These are phyloP conservation scores for Ruditapes philippinarum DNA, from an alignment of 1,140 invertebrate species.

Conservation along the genomic window DNA sequence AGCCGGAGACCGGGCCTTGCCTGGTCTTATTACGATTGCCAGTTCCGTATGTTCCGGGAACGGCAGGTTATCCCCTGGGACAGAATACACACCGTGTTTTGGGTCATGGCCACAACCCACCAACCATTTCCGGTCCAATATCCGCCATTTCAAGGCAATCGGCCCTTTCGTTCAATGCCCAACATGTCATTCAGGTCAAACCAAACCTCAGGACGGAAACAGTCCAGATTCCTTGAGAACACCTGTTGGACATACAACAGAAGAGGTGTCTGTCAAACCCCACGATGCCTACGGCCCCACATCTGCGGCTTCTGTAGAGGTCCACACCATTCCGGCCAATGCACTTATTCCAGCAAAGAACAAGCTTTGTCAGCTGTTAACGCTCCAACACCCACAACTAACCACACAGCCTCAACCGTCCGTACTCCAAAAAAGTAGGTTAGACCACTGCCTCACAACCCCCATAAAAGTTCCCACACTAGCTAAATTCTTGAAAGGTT, in stretches of 20 bases:
- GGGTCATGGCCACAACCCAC: too few species aligned
- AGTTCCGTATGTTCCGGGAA: too few species aligned
- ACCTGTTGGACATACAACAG: conserved; percentile 29
- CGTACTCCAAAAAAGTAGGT: background rate
- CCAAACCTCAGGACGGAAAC: too few species aligned
- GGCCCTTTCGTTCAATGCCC: background rate
- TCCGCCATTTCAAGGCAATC: background rate
- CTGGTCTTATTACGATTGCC: too few species aligned
- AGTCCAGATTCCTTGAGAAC: background rate
- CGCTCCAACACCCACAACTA: background rate
- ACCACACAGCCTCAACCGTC: background rate
- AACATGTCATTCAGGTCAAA: too few species aligned
- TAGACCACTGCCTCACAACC: too few species aligned
- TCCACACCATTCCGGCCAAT: background rate
- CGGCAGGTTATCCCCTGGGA: too few species aligned
- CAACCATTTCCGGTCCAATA: background rate
- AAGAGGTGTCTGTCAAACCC: too few species aligned
- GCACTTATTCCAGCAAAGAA: background rate
- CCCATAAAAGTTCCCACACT: too few species aligned
- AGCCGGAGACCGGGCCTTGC: too few species aligned
- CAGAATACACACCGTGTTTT: too few species aligned
- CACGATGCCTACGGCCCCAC: background rate
- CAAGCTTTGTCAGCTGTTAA: background rate
- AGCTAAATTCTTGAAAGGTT: too few species aligned
- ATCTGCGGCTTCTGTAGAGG: conserved; percentile 46